Percentiles rank a stretch among this genome's conserved stretches.
phyloP scores from a whole-genome alignment of 2,113 vertebrate genomes.

The Taxidea taxus region DNA sequence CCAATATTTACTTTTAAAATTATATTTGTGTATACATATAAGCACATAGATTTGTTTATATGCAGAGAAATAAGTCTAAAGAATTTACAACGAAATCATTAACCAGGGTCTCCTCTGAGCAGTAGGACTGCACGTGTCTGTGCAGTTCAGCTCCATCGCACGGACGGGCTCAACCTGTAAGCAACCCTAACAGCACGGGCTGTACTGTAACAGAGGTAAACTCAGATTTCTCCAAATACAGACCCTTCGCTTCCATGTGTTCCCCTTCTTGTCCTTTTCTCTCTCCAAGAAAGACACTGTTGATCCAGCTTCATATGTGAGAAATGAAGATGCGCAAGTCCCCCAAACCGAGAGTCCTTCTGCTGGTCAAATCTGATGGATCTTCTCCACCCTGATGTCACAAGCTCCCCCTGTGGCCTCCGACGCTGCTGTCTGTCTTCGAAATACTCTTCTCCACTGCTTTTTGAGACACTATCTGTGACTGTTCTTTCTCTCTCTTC shows the following conservation, averaged over 20 bases:
- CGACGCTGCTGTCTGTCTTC: neutral
- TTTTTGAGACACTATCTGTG: neutral
- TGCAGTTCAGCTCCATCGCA: neutral
- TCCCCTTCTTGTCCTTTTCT: neutral
- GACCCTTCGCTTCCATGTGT: neutral
- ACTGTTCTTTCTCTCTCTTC: neutral
- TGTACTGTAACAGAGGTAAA: too few relatives aligned
- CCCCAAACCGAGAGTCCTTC: neutral
- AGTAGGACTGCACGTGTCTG: neutral
- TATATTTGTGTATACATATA: neutral
- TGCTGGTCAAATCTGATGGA: neutral
- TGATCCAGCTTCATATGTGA: neutral
- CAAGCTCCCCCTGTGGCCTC: neutral
- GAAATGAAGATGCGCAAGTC: neutral
- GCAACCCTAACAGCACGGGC: neutral
- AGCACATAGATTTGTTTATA: conserved; percentile 50
- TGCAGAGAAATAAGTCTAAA: neutral
- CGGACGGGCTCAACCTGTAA: neutral
- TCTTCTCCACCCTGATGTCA: neutral
- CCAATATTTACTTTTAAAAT: conserved; percentile 53
- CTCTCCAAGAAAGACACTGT: neutral
- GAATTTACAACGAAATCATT: conserved; percentile 19
- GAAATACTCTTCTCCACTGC: neutral
- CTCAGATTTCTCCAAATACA: neutral
- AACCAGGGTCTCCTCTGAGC: neutral